Conservation (phyloP, 2,113 vertebrate species). For the Triplophysa siluroides region DNA sequence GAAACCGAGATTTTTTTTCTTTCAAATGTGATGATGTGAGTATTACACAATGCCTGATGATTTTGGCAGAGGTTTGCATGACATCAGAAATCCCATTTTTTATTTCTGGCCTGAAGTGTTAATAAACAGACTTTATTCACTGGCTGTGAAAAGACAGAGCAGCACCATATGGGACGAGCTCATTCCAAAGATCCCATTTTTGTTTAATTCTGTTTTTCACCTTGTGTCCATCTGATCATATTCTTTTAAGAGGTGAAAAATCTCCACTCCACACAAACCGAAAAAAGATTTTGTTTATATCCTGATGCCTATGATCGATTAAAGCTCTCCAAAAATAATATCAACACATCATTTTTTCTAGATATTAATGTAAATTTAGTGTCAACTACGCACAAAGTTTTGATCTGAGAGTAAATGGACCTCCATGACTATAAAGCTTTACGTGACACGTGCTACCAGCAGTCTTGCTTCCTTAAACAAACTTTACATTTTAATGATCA, state of each 20-base stretch:
- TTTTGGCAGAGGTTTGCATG: not conserved
- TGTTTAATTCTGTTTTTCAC: not conserved
- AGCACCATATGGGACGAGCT: slow-evolving; percentile 5
- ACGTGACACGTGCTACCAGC: not conserved
- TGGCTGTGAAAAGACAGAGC: not conserved
- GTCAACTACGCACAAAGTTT: not conserved
- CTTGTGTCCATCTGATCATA: too few species aligned
- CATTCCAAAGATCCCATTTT: not conserved
- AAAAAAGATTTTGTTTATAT: too few species aligned
- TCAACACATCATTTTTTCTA: too few species aligned
- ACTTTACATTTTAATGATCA: not conserved
- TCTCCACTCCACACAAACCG: too few species aligned
- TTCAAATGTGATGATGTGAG: not conserved
- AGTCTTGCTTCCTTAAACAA: not conserved
- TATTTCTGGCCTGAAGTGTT: not conserved
- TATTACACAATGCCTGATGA: not conserved
- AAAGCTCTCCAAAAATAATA: too few species aligned
- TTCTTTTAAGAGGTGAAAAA: too few species aligned
- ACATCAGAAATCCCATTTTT: not conserved
- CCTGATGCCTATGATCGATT: too few species aligned
- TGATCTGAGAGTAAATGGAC: not conserved
- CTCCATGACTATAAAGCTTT: not conserved
- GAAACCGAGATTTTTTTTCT: not conserved
- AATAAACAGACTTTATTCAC: not conserved
- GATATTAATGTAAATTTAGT: too few species aligned